Percentiles rank a stretch among this genome's conserved stretches.
Evolutionary conservation across 2,888 invertebrate species (phyloP).

Genomic region (Trachelus iudaicus): DNA sequence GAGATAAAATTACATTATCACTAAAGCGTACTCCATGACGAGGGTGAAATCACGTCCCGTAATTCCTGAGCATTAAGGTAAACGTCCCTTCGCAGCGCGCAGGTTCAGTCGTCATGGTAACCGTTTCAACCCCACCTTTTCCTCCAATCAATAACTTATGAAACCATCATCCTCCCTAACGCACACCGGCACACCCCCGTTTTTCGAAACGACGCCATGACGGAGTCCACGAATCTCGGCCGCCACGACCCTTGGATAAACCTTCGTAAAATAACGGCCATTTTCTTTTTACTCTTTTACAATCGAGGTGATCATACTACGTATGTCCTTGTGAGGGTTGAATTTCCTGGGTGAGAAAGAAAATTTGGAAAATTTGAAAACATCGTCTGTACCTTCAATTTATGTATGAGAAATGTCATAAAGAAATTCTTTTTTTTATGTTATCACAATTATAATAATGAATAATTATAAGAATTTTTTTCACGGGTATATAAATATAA

Average conservation of each 20-base stretch:
- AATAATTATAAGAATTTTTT: too few relatives aligned
- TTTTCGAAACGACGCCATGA: conserved; percentile 1
- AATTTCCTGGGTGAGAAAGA: too few relatives aligned
- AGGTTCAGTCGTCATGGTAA: conserved; percentile 56
- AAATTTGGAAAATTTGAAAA: too few relatives aligned
- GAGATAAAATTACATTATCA: conserved; percentile 63
- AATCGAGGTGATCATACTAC: conserved; percentile 46
- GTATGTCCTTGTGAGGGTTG: not conserved
- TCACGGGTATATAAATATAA: too few relatives aligned
- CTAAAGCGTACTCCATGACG: conserved; percentile 56
- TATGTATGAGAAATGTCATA: too few relatives aligned
- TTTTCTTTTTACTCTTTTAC: conserved; percentile 25
- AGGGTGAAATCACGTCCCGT: conserved; percentile 61
- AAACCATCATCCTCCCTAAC: conserved; percentile 42
- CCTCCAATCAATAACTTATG: conserved; percentile 64
- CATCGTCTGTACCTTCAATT: too few relatives aligned
- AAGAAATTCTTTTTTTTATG: too few relatives aligned
- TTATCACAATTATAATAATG: too few relatives aligned
- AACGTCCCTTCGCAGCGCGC: conserved; percentile 58
- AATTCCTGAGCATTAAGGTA: conserved; percentile 65
- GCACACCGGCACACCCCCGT: not conserved
- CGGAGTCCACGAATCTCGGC: not conserved
- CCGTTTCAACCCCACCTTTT: conserved; percentile 40
- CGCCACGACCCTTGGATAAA: conserved; percentile 18
- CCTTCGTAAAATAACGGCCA: conserved; percentile 13